These are phyloP conservation scores for Carapus acus DNA, from an alignment of 2,797 vertebrate species.

Conservation along the genomic window DNA sequence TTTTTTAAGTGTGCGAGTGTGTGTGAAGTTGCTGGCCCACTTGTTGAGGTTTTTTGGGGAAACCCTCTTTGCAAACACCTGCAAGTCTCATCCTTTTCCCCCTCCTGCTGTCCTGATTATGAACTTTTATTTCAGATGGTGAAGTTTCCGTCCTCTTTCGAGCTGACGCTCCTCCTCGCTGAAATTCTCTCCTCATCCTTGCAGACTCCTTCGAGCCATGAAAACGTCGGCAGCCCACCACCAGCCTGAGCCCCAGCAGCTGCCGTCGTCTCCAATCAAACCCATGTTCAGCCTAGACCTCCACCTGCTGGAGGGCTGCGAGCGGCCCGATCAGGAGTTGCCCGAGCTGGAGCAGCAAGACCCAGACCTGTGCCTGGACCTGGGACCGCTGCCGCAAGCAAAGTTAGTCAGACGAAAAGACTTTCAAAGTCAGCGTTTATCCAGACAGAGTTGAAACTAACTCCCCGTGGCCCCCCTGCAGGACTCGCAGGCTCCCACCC, in stretches of 20 bases:
- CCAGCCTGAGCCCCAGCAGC: slow-evolving; percentile 55
- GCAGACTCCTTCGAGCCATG: slow-evolving; percentile 76
- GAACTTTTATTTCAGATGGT: too few relatives aligned
- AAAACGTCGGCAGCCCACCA: slow-evolving; percentile 39
- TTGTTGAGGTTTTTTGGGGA: too few relatives aligned
- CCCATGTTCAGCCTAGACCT: slow-evolving; percentile 82
- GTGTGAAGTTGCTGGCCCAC: too few relatives aligned
- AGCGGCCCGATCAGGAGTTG: slow-evolving; percentile 65
- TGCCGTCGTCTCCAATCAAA: slow-evolving; percentile 55
- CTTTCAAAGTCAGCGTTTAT: too few relatives aligned
- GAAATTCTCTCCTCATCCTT: slow-evolving; percentile 48
- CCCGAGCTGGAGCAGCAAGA: slow-evolving; percentile 81
- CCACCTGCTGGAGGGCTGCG: slow-evolving; percentile 80
- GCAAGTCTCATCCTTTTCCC: neutral
- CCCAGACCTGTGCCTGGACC: slow-evolving; percentile 59
- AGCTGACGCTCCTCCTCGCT: too few relatives aligned
- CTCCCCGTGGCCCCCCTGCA: slow-evolving; percentile 23
- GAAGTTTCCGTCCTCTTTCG: too few relatives aligned
- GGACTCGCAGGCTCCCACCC: slow-evolving; percentile 75
- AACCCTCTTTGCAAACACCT: neutral
- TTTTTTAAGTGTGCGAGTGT: too few relatives aligned
- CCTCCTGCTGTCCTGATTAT: slow-evolving; percentile 12
- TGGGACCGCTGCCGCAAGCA: too few relatives aligned
- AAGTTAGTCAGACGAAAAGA: too few relatives aligned
- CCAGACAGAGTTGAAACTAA: too few relatives aligned